Base-by-base conservation (phyloP, 2,797 vertebrate species). In the Phyllotis vaccarum region DNA sequence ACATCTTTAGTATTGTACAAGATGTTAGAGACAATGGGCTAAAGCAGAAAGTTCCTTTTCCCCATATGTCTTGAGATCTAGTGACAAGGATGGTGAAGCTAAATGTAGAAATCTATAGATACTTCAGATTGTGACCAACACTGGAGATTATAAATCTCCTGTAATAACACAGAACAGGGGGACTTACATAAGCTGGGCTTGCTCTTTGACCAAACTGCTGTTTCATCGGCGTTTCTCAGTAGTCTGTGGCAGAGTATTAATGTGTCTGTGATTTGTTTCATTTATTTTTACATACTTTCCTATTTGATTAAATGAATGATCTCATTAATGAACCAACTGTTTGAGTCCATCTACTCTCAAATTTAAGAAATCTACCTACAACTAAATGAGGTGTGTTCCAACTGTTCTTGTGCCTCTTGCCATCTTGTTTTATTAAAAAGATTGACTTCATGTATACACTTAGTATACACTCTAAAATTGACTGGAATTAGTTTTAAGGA, bases 361-460 rank as follows among this genome's bases (percentile, higher is more conserved):
- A 43, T 80, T 54, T 37, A 52, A 91, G 80, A 94, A 89, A 76
- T 37, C 49, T 43, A 82, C 82, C 62, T 17, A 49, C 56, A 56
- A n/a, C 6, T n/a, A 90, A n/a, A n/a, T 27, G 58, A 76, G 58
- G 52, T 14, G 4, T 13, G 56, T 66, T 80, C 56, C 62, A n/a
- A 56, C 43, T 70, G 19, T 49, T 24, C 5, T 0, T 0, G 60
- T 40, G 46, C 70, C 62, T 34, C 52, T 86, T 54, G 2, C 75
- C 89, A 79, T 80, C 40, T 92, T 68, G 58, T 94, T 91, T 92
- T 70, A 56, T 58, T 75, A 95, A 86, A 89, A 89, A 90, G 62
- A 68, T 72, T 76, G 66, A 93, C 83, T 58, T 76, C 75, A 91
- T 29, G 43, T 6, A 5, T 8, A 70, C 5, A 49, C 68, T 81